Evolutionary conservation across 2,113 vertebrate species (phyloP).

Genomic region (Raja brachyura): DNA sequence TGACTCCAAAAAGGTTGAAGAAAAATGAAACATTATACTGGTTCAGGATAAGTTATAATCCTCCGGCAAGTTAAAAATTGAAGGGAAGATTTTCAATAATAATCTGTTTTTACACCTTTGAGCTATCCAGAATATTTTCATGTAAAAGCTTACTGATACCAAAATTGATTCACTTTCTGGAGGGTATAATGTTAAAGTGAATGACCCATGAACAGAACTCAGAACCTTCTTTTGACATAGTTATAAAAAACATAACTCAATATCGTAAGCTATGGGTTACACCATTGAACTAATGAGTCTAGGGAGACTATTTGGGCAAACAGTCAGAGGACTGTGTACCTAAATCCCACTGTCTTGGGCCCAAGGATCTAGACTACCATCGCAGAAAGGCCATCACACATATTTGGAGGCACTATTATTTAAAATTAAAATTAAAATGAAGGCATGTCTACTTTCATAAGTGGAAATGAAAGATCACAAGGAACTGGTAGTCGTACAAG

Average conservation of each 20-base stretch:
- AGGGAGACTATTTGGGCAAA: too few relatives aligned
- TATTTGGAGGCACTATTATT: too few relatives aligned
- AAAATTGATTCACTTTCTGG: not conserved
- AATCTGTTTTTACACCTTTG: not conserved
- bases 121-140: not conserved
- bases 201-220: not conserved
- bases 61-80: not conserved
- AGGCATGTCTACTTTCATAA: too few relatives aligned
- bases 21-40: not conserved
- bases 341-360: too few relatives aligned
- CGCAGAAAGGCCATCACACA: too few relatives aligned
- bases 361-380: too few relatives aligned
- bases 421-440: too few relatives aligned
- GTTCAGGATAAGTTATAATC: not conserved
- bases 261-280: not conserved
- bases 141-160: not conserved
- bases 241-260: not conserved
- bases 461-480: too few relatives aligned
- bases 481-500: too few relatives aligned
- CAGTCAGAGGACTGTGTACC: too few relatives aligned
- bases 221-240: not conserved
- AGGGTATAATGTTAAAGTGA: not conserved
- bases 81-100: not conserved
- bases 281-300: too few relatives aligned
- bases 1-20: not conserved